phyloP scores from a whole-genome alignment of 2,797 vertebrate genomes.

The Megaceryle alcyon region DNA sequence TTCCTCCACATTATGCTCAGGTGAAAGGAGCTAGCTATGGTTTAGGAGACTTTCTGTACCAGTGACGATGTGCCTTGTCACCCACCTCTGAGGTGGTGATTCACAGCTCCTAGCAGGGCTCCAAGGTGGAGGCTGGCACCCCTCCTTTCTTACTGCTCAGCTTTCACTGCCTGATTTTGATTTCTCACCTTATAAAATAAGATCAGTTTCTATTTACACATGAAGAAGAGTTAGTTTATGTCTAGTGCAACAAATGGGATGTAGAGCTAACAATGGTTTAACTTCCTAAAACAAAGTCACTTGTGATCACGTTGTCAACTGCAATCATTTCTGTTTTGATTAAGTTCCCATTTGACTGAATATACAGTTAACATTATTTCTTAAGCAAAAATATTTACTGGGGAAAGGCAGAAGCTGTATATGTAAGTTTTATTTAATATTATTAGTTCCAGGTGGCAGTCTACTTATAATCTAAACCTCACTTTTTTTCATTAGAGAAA shows the following conservation, averaged over 20 bases:
- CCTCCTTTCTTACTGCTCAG: neutral
- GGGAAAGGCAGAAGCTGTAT: neutral
- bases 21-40: neutral
- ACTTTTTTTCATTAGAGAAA: slow-evolving; percentile 46
- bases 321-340: slow-evolving; percentile 12
- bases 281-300: slow-evolving; percentile 1
- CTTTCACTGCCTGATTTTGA: neutral
- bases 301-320: neutral
- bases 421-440: slow-evolving; percentile 24
- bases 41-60: neutral
- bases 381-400: slow-evolving; percentile 42
- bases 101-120: neutral
- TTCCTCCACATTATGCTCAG: neutral
- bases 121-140: neutral
- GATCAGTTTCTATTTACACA: neutral
- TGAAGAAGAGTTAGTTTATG: neutral
- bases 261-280: neutral
- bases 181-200: neutral
- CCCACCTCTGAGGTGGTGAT: neutral
- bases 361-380: slow-evolving; percentile 9
- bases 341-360: neutral
- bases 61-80: neutral
- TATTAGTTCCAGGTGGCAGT: slow-evolving; percentile 25
- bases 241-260: neutral
- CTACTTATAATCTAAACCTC: slow-evolving; percentile 36